phyloP scores from a whole-genome alignment of 2,797 vertebrate species.

The Chloroceryle inda region DNA sequence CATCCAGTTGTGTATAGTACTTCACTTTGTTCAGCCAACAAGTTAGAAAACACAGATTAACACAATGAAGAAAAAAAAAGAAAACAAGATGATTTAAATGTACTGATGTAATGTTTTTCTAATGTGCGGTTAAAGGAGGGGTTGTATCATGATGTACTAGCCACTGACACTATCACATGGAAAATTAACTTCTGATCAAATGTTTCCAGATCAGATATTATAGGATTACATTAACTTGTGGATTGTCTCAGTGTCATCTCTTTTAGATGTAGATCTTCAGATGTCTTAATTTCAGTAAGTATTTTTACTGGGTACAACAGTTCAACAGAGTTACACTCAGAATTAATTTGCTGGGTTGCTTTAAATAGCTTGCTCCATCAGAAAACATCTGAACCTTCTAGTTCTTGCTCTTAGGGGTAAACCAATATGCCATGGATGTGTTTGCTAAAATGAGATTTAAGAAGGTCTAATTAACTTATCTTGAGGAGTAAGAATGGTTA shows the following conservation, averaged over 20 bases:
- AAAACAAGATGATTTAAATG: background rate
- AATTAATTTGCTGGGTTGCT: background rate
- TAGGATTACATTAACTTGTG: constrained; percentile 4
- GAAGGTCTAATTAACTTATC: background rate
- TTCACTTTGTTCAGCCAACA: background rate
- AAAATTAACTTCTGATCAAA: constrained; percentile 55
- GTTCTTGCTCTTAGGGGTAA: background rate
- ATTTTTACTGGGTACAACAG: background rate
- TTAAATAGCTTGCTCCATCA: background rate
- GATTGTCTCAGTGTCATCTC: background rate
- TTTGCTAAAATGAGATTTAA: constrained; percentile 21
- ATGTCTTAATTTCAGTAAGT: background rate
- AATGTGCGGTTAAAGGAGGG: background rate
- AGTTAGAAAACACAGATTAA: constrained; percentile 7
- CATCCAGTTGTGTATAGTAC: background rate
- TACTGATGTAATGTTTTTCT: constrained; percentile 41
- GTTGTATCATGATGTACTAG: constrained; percentile 20
- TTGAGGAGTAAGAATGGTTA: background rate
- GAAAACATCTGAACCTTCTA: background rate
- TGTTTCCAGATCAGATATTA: constrained; percentile 59
- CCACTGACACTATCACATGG: constrained; percentile 14
- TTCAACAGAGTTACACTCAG: background rate
- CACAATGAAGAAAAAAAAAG: background rate
- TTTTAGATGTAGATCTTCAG: constrained; percentile 29
- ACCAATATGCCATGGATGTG: background rate